Evolutionary conservation across 1,140 invertebrate species (phyloP), one percentile per base, ranked within the genome.

Genomic region (Drosophila yakuba): DNA sequence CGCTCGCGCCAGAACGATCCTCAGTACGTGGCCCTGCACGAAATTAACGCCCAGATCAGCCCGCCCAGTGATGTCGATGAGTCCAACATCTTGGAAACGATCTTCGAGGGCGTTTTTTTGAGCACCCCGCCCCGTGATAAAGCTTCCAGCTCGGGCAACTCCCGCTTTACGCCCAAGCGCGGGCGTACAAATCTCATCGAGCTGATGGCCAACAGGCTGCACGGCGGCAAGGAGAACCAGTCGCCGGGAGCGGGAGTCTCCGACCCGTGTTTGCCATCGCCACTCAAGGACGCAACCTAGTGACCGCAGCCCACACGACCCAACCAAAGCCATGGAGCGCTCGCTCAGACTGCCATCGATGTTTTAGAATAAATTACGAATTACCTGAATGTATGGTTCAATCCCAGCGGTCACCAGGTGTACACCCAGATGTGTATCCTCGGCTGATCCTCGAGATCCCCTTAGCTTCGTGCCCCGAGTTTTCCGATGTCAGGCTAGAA

Each of bases 1-100:
- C 15, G 28, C 25, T 50, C 47, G 8, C 71, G 69, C 25, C 60
- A 64, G 2, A 78, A 86, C 32, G 78, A 89, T 63, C 84, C 88
- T 0, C 81, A 92, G n/a, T 92, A 76, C 56, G 88, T 92, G 47
- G 67, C 91, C 1, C 60, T 92, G 35, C 77, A 91, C 36, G 91
- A 92, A 32, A 92, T 92, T 15, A 91, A 92, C 55, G 89, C 89
- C 23, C 83, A 91, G 45, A 92, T 92, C n/a, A 88, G 80, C 55
- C 83, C 89, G n/a, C 91, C 89, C 6, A 77, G 63, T 55, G 78
- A 91, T 51, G 59, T 57, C 12, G 50, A 79, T 25, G 77, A 79
- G 23, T 77, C 84, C 10, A 90, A 75, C 50, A 92, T 72, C 17
- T 52, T 92, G 20, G 91, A 92, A 39, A 92, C 91, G 25, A 92